Base-by-base conservation (phyloP, 2,113 vertebrate species). In the Upupa epops region DNA sequence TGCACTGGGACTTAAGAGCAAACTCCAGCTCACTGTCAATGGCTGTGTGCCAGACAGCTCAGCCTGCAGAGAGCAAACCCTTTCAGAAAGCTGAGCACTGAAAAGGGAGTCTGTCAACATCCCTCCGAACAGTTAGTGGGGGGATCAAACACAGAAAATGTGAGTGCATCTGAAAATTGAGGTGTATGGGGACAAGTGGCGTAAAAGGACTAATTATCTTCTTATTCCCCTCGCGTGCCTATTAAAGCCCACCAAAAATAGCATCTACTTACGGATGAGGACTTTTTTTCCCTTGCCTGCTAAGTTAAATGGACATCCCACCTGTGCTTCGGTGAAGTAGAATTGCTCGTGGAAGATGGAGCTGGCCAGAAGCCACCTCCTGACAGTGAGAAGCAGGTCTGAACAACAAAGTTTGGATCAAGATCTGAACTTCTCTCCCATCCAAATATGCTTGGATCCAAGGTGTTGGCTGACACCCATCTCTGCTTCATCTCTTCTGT, bases 1-100 rank as follows among this genome's bases (percentile, higher is more conserved):
- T 96, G 96, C 95, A 66, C 16, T 95, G 97, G 95, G 96, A 97
- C 93, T 94, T 70, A 3, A 86, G 94, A 94, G 93, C 89, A 81
- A 96, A 92, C 82, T 94, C 82, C 88, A 72, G 93, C 94, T 97
- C 85, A 29, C 94, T 20, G 51, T 60, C 60, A 5, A 2, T 95
- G 96, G 96, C 95, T 78, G 24, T 3, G 72, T 55, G 96, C 95
- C 97, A 97, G 95, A 89, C 76, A 58, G 85, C 29, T 8, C 83
- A 2, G 74, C 40, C 72, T 90, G 92, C 80, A 60, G 94, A 96
- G 90, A 95, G 91, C 91, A 82, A 64, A 95, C 86, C 68, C 84
- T 93, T 96, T 90, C 84, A 73, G 84, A 94, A 91, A 84, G 88
- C 91, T 94, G 64, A 78, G 59, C 93, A 42, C 86, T 75, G 45